These are phyloP conservation scores for Amia ocellicauda DNA, from an alignment of 2,113 vertebrate genomes.

Conservation along the genomic window DNA sequence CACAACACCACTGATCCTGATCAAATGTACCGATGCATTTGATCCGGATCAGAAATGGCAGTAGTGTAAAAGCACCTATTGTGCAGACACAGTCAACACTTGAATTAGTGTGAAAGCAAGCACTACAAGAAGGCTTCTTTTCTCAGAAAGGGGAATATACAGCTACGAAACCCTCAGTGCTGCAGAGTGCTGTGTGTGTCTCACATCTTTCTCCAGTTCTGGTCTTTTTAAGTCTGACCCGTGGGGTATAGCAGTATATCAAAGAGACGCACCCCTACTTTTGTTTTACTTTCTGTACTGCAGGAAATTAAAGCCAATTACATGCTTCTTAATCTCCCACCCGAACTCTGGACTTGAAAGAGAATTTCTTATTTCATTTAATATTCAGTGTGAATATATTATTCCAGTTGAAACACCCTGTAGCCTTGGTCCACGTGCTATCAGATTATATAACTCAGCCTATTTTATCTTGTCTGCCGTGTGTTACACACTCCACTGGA, in stretches of 20 bases:
- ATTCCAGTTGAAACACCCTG: conserved; percentile 19
- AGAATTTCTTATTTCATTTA: conserved; percentile 62
- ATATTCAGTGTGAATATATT: conserved; percentile 66
- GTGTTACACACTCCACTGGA: neutral
- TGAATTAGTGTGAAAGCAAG: no score
- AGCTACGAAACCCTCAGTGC: no score
- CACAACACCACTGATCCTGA: no score
- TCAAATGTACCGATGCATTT: no score
- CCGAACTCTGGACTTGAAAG: conserved; percentile 62
- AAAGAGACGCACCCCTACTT: conserved; percentile 2
- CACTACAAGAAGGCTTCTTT: no score
- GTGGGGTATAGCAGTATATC: conserved; percentile 6
- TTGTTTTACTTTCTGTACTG: conserved; percentile 19
- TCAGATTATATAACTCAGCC: conserved; percentile 37
- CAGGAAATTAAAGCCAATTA: conserved; percentile 56
- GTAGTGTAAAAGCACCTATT: no score
- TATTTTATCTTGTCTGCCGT: conserved; percentile 14
- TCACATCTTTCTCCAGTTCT: neutral
- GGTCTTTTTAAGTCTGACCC: neutral
- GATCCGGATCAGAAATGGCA: no score
- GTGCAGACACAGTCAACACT: no score
- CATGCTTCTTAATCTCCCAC: conserved; percentile 47
- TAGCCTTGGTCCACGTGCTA: conserved; percentile 26
- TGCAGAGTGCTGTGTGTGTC: neutral
- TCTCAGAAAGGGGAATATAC: no score